Conservation (phyloP, 2,888 invertebrate genomes). For the Hemaris fuciformis region DNA sequence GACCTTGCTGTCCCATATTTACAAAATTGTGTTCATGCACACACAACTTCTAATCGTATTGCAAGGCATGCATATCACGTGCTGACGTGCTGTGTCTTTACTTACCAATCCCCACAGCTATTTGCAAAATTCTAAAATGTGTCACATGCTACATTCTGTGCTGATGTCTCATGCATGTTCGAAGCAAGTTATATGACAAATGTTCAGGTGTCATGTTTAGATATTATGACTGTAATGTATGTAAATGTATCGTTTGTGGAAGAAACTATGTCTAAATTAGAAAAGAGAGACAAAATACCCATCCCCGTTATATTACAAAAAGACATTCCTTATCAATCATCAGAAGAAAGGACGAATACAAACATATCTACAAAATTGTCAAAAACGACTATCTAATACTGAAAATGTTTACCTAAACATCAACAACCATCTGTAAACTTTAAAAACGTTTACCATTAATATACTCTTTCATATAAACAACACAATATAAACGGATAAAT, state of each 20-base stretch:
- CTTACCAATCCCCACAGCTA: constrained; percentile 45
- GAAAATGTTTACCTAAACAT: constrained; percentile 74
- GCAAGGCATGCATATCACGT: constrained; percentile 65
- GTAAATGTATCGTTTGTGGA: constrained; percentile 60
- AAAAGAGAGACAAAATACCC: constrained; percentile 33
- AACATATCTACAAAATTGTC: constrained; percentile 37
- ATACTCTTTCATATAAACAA: constrained; percentile 43
- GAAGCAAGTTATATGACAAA: constrained; percentile 38
- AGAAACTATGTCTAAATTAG: constrained; percentile 54
- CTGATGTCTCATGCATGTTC: constrained; percentile 40
- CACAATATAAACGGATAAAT: constrained; percentile 51
- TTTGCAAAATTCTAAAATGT: constrained; percentile 25
- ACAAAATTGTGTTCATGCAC: constrained; percentile 70
- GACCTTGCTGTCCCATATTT: constrained; percentile 75
- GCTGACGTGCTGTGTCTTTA: constrained; percentile 53
- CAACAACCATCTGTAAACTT: constrained; percentile 79
- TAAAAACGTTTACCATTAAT: constrained; percentile 66
- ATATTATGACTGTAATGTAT: constrained; percentile 61
- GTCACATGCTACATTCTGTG: constrained; percentile 34
- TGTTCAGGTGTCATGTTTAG: constrained; percentile 52
- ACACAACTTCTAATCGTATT: constrained; percentile 44
- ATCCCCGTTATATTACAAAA: constrained; percentile 27
- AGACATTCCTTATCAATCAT: constrained; percentile 59
- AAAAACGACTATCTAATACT: constrained; percentile 55
- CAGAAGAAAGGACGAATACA: constrained; percentile 43